Evolutionary conservation across 2,888 invertebrate species (phyloP).

Genomic region (Andrena bicolor): DNA sequence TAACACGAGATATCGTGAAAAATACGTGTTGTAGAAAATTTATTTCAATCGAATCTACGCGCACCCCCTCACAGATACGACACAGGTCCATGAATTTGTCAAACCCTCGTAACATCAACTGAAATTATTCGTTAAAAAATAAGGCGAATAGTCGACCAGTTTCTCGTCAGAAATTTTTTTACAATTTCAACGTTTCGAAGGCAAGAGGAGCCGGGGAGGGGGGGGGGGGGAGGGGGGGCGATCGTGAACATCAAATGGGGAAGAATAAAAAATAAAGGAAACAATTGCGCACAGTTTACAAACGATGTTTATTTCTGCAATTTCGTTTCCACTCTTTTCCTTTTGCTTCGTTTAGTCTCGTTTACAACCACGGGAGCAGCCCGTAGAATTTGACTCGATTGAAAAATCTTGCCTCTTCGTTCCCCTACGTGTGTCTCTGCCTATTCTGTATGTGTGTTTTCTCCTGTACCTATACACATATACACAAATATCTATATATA

Average conservation of each 20-base stretch:
- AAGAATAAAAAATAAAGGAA: constrained; percentile 14
- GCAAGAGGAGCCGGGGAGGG: accelerated
- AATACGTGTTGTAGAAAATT: constrained; percentile 15
- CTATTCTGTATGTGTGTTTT: constrained; percentile 8
- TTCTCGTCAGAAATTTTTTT: constrained; percentile 31
- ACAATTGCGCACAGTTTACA: constrained; percentile 52
- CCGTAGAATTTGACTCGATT: constrained; percentile 42
- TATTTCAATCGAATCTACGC: background rate
- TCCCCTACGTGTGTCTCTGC: background rate
- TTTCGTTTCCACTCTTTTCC: background rate
- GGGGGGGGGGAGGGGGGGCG: accelerated
- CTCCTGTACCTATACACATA: constrained; percentile 11
- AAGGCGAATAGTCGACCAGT: background rate
- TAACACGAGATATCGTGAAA: constrained; percentile 22
- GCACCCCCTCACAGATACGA: background rate
- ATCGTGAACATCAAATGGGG: constrained; percentile 18
- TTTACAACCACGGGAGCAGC: constrained; percentile 54
- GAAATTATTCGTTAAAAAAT: constrained; percentile 21
- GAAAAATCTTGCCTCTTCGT: constrained; percentile 37
- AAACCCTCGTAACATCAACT: background rate
- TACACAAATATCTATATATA: constrained; percentile 10
- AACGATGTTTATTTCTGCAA: constrained; percentile 67
- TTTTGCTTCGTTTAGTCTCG: constrained; percentile 38
- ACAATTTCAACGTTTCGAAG: background rate
- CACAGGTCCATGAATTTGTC: background rate